Evolutionary conservation across 2,888 invertebrate genomes (phyloP), one percentile per base, ranked within the genome.

Genomic region (Netelia virgata): DNA sequence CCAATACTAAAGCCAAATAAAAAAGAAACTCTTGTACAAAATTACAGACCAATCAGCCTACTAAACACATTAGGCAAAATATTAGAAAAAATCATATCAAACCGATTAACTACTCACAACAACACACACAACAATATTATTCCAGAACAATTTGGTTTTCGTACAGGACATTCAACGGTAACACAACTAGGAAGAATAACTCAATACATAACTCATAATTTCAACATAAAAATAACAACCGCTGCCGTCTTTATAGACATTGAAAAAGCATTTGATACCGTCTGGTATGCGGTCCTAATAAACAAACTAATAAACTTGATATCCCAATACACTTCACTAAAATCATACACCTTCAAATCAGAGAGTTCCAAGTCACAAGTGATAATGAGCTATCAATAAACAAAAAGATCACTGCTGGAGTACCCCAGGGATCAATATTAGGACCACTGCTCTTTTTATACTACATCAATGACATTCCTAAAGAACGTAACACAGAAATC

Each of bases 81-180:
- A 1, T 70, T 88, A 1, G 89, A 90, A 82, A 83, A 81, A 23
- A 69, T 88, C 1, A 74, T 88, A 18, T 14, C 86, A 8, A 78
- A 80, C 8, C 53, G 85, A 64, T 55, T 90, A 11, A 79, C 84
- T 16, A 2, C n/a, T 0, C 59, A 72, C n/a, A 72, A 85, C 9
- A 68, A 61, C 1, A 20, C 53, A 86, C 76, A 87, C 69, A 28
- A 66, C 0, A 18, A 79, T 81, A 64, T 82, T 3, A 63, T 76
- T 41, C 41, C 78, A n/a, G 82, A 89, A 73, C 86, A 88, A 80
- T 87, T 80, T 70, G 90, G 89, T 3, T 91, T 91, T 66, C 18
- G 90, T 9, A 68, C 59, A 1, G 72, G 79, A 5, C 89, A 88
- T 50, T 86, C 80, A 23, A 89, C 90, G 0, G 76, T 74, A 6